Conservation (phyloP, 2,888 invertebrate species). For the Caenorhabditis parvicauda region DNA sequence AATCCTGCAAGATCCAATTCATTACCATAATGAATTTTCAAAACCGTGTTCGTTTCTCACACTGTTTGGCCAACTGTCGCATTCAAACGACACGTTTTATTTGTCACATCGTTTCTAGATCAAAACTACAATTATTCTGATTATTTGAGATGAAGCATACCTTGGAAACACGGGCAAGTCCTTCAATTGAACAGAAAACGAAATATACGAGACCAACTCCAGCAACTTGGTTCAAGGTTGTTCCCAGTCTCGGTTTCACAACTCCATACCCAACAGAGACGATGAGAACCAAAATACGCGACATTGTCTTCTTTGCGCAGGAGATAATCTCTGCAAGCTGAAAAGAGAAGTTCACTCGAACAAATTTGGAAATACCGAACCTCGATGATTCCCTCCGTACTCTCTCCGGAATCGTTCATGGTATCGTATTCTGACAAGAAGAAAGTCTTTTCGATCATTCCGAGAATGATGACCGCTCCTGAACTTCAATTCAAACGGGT, state of each 20-base stretch:
- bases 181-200: conserved; percentile 80
- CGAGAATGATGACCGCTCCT: conserved; percentile 63
- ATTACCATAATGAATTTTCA: too few relatives aligned
- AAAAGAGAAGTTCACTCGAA: conserved; percentile 5
- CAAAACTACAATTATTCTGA: background rate
- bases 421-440: conserved; percentile 85
- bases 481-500: conserved; percentile 1
- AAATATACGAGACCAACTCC: conserved; percentile 82
- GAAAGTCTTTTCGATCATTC: conserved; percentile 74
- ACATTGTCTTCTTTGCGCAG: conserved; percentile 83
- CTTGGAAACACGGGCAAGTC: conserved; percentile 75
- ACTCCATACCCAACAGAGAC: conserved; percentile 93
- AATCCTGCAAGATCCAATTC: too few relatives aligned
- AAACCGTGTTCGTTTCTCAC: too few relatives aligned
- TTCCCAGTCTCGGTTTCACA: conserved; percentile 86
- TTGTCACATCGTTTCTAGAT: background rate
- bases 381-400: conserved; percentile 65
- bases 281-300: conserved; percentile 88
- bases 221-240: conserved; percentile 82
- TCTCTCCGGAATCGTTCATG: conserved; percentile 72
- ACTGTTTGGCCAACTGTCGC: too few relatives aligned
- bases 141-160: conserved; percentile 55
- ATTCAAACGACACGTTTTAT: too few relatives aligned
- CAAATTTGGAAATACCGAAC: conserved; percentile 22
- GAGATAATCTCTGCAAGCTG: conserved; percentile 82